Percentiles rank a stretch among this genome's conserved stretches.
These are phyloP conservation scores for Papilio polyxenes DNA, from an alignment of 1,140 invertebrate species.

Conservation along the genomic window DNA sequence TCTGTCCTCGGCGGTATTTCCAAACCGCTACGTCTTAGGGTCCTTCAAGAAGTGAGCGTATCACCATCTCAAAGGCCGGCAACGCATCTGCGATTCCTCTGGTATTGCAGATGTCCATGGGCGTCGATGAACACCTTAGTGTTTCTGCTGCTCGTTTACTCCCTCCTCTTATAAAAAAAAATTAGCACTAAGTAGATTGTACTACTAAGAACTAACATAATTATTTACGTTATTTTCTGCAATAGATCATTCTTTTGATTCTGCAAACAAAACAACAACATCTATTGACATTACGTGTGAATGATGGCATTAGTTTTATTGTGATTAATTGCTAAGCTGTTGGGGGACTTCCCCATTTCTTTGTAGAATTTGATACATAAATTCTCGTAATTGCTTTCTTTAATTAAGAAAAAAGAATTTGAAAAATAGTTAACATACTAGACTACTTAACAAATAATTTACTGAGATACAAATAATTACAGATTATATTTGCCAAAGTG, in stretches of 20 bases:
- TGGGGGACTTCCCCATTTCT: conserved; percentile 16
- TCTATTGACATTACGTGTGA: conserved; percentile 48
- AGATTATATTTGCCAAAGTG: too few species aligned
- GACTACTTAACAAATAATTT: not conserved
- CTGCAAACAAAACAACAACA: conserved; percentile 22
- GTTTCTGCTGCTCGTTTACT: too few species aligned
- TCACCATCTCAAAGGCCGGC: too few species aligned
- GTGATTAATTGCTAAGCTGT: conserved; percentile 44
- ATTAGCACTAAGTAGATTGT: not conserved
- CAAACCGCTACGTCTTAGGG: too few species aligned
- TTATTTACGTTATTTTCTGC: not conserved
- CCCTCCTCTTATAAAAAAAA: too few species aligned
- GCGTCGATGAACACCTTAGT: too few species aligned
- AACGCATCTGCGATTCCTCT: too few species aligned
- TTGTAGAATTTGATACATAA: conserved; percentile 19
- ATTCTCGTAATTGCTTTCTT: not conserved
- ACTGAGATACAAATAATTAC: too few species aligned
- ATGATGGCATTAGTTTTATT: conserved; percentile 47
- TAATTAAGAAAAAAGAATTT: not conserved
- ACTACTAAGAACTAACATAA: not conserved
- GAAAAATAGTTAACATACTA: not conserved
- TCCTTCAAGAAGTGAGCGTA: too few species aligned
- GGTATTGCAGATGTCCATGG: too few species aligned
- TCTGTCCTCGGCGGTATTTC: too few species aligned
- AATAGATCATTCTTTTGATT: not conserved